phyloP scores from a whole-genome alignment of 1,140 invertebrate genomes.

The Venustaconcha ellipsiformis region DNA sequence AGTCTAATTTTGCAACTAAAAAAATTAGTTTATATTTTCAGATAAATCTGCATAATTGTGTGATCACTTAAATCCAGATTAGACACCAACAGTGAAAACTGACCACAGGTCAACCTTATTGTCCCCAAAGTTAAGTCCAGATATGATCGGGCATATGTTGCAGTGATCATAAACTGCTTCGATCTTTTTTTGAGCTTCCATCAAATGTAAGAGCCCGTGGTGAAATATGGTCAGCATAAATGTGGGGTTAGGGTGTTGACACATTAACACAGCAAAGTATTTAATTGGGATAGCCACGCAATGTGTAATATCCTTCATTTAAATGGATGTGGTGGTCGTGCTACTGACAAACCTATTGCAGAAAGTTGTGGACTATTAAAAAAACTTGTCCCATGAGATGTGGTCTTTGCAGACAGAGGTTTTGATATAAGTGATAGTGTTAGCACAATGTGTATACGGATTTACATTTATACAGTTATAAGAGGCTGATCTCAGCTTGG shows the following conservation, averaged over 20 bases:
- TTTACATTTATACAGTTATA: conserved; percentile 23
- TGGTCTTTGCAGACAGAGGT: conserved; percentile 27
- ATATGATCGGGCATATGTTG: too few relatives aligned
- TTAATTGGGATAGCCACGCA: conserved; percentile 11
- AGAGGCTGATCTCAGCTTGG: conserved; percentile 22
- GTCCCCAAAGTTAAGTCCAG: too few relatives aligned
- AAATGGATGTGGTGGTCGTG: conserved; percentile 23
- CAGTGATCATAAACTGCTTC: too few relatives aligned
- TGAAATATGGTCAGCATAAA: conserved; percentile 7
- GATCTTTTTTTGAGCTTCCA: too few relatives aligned
- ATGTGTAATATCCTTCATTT: conserved; percentile 25
- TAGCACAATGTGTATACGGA: not conserved
- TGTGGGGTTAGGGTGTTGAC: not conserved
- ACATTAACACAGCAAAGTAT: conserved; percentile 11
- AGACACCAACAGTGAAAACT: too few relatives aligned
- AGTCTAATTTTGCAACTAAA: too few relatives aligned
- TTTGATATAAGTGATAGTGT: conserved; percentile 26
- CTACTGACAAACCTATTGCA: conserved; percentile 18
- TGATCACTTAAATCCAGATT: too few relatives aligned
- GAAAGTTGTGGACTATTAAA: conserved; percentile 10
- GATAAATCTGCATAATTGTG: too few relatives aligned
- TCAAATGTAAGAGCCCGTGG: not conserved
- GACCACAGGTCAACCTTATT: too few relatives aligned
- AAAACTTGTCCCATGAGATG: conserved; percentile 18
- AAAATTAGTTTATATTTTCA: too few relatives aligned